phyloP scores from a whole-genome alignment of 2,113 vertebrate species.

The Anser brachyrhynchus region DNA sequence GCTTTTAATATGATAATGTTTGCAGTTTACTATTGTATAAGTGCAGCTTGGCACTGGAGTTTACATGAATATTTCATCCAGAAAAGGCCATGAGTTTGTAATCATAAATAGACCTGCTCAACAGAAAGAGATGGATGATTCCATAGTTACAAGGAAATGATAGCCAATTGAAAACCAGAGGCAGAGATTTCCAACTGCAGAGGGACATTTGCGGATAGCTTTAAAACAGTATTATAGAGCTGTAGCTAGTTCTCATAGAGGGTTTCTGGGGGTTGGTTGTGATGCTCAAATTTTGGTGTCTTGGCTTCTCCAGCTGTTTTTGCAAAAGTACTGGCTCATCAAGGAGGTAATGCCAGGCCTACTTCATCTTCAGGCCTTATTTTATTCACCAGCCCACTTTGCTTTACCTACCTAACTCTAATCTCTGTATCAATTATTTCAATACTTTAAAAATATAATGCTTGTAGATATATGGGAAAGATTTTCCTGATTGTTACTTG shows the following conservation, averaged over 20 bases:
- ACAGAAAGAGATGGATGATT: constrained; percentile 65
- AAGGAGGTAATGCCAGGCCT: neutral
- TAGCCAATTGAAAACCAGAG: neutral
- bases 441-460: neutral
- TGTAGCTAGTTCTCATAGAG: neutral
- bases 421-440: neutral
- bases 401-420: neutral
- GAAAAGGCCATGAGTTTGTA: constrained; percentile 71
- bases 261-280: neutral
- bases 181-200: neutral
- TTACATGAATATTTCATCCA: constrained; percentile 79
- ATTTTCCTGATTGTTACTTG: neutral
- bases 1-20: constrained; percentile 78
- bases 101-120: constrained; percentile 73
- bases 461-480: neutral
- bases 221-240: neutral
- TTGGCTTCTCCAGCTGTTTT: neutral
- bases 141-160: constrained; percentile 16
- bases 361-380: neutral
- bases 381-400: neutral
- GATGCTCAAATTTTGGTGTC: neutral
- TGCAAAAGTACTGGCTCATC: neutral
- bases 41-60: constrained; percentile 71
- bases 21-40: constrained; percentile 73
- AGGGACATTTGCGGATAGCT: constrained; percentile 36